These are phyloP conservation scores for Xylota sylvarum DNA, from an alignment of 2,888 invertebrate genomes.

Conservation along the genomic window DNA sequence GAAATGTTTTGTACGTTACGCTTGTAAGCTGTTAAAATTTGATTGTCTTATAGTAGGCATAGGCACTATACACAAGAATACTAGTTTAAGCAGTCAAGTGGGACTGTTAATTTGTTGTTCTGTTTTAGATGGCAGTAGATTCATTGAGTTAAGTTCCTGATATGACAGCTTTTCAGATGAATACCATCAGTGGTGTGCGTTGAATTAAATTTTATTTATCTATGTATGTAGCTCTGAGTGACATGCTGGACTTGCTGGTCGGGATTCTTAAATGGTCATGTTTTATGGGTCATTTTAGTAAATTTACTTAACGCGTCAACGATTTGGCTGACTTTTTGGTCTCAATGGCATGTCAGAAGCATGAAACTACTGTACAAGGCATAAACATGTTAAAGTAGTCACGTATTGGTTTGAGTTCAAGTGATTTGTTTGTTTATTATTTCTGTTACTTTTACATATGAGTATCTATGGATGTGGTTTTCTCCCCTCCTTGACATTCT, in stretches of 20 bases:
- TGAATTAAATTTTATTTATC: not conserved
- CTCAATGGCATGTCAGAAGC: not conserved
- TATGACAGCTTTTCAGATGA: slow-evolving; percentile 7
- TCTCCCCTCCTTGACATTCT: too few relatives aligned
- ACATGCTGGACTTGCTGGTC: slow-evolving; percentile 30
- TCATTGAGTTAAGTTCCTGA: slow-evolving; percentile 26
- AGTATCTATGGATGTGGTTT: too few relatives aligned
- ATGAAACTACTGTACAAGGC: slow-evolving; percentile 1
- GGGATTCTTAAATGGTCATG: slow-evolving; percentile 39
- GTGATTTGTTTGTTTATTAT: too few relatives aligned
- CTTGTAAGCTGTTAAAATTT: slow-evolving; percentile 48
- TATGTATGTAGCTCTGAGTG: too few relatives aligned
- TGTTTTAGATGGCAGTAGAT: slow-evolving; percentile 33
- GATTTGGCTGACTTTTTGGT: not conserved
- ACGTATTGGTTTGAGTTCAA: not conserved
- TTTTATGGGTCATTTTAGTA: slow-evolving; percentile 46
- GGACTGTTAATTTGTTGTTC: slow-evolving; percentile 58
- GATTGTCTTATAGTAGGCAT: slow-evolving; percentile 54
- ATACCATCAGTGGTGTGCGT: not conserved
- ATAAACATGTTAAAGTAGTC: not conserved
- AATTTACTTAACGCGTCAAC: slow-evolving; percentile 25
- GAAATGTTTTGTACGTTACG: slow-evolving; percentile 5
- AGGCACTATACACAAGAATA: slow-evolving; percentile 30
- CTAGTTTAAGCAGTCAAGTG: slow-evolving; percentile 49
- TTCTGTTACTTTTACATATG: too few relatives aligned